Evolutionary conservation across 2,797 vertebrate species (phyloP), one percentile per base, ranked within the genome.

Genomic region (Antrozous pallidus): DNA sequence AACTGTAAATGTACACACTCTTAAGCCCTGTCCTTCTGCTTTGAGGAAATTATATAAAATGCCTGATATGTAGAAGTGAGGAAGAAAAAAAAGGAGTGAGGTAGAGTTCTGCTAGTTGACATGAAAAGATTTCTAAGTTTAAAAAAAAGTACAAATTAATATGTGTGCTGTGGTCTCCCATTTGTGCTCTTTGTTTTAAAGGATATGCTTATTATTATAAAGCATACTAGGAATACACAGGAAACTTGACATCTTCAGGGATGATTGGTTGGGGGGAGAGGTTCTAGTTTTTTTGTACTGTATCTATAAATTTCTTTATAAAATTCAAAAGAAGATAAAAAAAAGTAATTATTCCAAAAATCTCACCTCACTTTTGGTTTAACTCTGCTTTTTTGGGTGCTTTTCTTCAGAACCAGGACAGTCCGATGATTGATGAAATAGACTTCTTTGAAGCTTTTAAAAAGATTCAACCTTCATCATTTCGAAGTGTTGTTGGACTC

Each of bases 391-490:
- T 78, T 89, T 1, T 94, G 2, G 93, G 8, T 97, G 6, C 22
- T 3, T 91, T 94, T 97, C 69, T 96, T 90, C 94, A 99, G 99
- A 98, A 97, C 94, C 98, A 98, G 87, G 2, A 87, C 49, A 84
- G 85, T 40, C 93, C 47, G 0, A 1, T n/a, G 1, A 97, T 99
- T 90, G 96, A 71, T 16, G 98, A 98, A 98, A 96, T 96, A 67
- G 98, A 99, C 97, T 99, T 99, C 93, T 97, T 98, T 61, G 98
- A 98, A 91, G 99, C 99, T 49, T 97, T 99, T 97, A 99, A 98
- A 97, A 97, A 96, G 26, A 98, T 99, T 94, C 98, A 97, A 0
- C 99, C 99, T 0, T 99, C 99, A 2, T 99, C 99, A 84, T 98
- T 99, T 86, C 98, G 99, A 92, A 98, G 98, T 97, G 98, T 98